A percentile compares a stretch with the other conserved stretches of the same genome.
phyloP scores from a whole-genome alignment of 2,113 vertebrate genomes.

The Silurus asotus region DNA sequence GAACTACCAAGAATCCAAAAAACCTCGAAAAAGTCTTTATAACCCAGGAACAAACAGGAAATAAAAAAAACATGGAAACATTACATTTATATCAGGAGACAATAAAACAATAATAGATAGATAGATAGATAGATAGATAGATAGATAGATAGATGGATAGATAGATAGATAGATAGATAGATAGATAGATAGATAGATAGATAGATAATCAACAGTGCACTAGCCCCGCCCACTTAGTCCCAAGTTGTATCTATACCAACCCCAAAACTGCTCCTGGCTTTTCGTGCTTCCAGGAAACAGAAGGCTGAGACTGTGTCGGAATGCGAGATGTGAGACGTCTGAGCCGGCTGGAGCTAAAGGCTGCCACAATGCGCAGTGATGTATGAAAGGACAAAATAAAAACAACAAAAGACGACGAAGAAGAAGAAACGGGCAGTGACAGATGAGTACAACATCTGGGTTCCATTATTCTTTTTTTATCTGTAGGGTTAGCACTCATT shows the following conservation, averaged over 20 bases:
- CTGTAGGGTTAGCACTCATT: conserved; percentile 34
- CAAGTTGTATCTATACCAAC: neutral
- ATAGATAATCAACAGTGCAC: too few relatives aligned
- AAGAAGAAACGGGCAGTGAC: neutral
- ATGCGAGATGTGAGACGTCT: neutral
- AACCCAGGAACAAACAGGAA: too few relatives aligned
- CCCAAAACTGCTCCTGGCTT: neutral
- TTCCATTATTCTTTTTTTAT: conserved; percentile 42
- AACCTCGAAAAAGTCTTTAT: too few relatives aligned
- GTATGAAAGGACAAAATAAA: conserved; percentile 29
- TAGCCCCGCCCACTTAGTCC: neutral
- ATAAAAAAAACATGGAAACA: too few relatives aligned
- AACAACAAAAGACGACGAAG: conserved; percentile 2
- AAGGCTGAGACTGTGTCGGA: neutral
- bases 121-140: too few relatives aligned
- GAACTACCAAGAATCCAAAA: too few relatives aligned
- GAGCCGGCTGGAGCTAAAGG: neutral
- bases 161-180: too few relatives aligned
- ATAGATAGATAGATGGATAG: too few relatives aligned
- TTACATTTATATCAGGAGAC: too few relatives aligned
- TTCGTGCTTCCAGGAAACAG: neutral
- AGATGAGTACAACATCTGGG: conserved; percentile 38
- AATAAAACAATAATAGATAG: too few relatives aligned
- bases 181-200: too few relatives aligned
- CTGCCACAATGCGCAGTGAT: conserved; percentile 31